phyloP scores from a whole-genome alignment of 2,888 invertebrate species.

The Microchrysa polita region DNA sequence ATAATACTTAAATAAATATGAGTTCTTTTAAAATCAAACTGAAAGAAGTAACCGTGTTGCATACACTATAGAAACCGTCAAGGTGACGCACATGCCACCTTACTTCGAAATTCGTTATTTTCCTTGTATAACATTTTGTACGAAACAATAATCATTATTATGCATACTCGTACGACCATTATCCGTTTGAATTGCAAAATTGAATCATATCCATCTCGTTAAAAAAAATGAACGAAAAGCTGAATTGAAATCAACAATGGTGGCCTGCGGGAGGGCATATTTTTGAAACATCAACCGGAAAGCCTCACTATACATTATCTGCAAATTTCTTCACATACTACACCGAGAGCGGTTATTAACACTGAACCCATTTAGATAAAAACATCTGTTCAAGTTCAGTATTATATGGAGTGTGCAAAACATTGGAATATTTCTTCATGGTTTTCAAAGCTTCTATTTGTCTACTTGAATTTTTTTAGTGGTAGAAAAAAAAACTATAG shows the following conservation, averaged over 20 bases:
- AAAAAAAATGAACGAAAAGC: too few relatives aligned
- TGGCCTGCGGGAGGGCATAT: conserved; percentile 6
- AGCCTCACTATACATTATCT: not conserved
- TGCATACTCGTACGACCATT: too few relatives aligned
- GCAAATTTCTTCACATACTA: not conserved
- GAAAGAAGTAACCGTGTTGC: too few relatives aligned
- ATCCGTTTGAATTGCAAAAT: too few relatives aligned
- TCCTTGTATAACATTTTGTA: too few relatives aligned
- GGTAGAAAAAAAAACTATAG: not conserved
- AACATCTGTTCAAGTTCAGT: conserved; percentile 36
- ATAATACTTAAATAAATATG: too few relatives aligned
- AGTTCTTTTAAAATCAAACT: too few relatives aligned
- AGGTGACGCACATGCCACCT: too few relatives aligned
- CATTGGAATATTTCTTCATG: conserved; percentile 31
- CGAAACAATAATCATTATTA: too few relatives aligned
- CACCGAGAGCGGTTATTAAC: conserved; percentile 13
- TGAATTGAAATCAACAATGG: not conserved
- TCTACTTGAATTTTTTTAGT: conserved; percentile 6
- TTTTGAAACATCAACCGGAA: conserved; percentile 10
- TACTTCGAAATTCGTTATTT: too few relatives aligned
- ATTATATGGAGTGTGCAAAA: conserved; percentile 27
- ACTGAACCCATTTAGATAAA: conserved; percentile 19
- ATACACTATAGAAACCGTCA: too few relatives aligned
- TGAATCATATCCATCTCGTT: too few relatives aligned
- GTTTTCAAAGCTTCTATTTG: conserved; percentile 24